Evolutionary conservation across 1,140 invertebrate genomes (phyloP).

Genomic region (Microplitis mediator): DNA sequence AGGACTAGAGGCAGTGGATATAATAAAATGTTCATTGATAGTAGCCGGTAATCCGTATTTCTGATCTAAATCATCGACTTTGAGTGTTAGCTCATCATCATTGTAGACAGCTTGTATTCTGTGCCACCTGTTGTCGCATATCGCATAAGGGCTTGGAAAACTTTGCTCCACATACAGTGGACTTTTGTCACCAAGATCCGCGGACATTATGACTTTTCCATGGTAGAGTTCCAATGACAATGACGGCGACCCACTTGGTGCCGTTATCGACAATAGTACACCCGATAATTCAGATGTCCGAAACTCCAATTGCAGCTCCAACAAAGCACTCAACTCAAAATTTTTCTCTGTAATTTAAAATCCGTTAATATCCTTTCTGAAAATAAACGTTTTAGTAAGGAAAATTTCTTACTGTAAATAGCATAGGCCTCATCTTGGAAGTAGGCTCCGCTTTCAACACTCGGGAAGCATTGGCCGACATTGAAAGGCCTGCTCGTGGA

Average conservation of each 20-base stretch:
- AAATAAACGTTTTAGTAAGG: background rate
- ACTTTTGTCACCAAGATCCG: slow-evolving; percentile 70
- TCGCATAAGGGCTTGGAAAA: slow-evolving; percentile 68
- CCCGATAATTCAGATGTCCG: slow-evolving; percentile 82
- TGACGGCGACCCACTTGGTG: slow-evolving; percentile 68
- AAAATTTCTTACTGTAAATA: slow-evolving; percentile 72
- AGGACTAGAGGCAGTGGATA: slow-evolving; percentile 60
- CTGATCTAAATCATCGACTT: slow-evolving; percentile 72
- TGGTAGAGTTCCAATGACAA: slow-evolving; percentile 78
- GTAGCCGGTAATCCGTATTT: slow-evolving; percentile 62
- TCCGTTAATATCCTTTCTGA: background rate
- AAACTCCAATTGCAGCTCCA: slow-evolving; percentile 83
- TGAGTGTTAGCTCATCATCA: slow-evolving; percentile 71
- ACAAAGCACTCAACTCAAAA: slow-evolving; percentile 71
- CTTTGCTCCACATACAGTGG: slow-evolving; percentile 65
- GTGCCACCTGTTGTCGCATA: slow-evolving; percentile 91
- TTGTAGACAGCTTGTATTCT: slow-evolving; percentile 76
- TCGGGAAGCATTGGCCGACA: slow-evolving; percentile 86
- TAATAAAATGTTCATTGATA: slow-evolving; percentile 52
- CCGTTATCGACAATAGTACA: slow-evolving; percentile 76
- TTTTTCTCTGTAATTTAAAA: slow-evolving; percentile 67
- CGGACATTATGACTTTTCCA: slow-evolving; percentile 77
- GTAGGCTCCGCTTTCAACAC: slow-evolving; percentile 84
- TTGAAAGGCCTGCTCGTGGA: slow-evolving; percentile 70
- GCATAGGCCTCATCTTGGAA: slow-evolving; percentile 85